phyloP scores from a whole-genome alignment of 2,113 vertebrate species.

The Rhinopomastus cyanomelas region DNA sequence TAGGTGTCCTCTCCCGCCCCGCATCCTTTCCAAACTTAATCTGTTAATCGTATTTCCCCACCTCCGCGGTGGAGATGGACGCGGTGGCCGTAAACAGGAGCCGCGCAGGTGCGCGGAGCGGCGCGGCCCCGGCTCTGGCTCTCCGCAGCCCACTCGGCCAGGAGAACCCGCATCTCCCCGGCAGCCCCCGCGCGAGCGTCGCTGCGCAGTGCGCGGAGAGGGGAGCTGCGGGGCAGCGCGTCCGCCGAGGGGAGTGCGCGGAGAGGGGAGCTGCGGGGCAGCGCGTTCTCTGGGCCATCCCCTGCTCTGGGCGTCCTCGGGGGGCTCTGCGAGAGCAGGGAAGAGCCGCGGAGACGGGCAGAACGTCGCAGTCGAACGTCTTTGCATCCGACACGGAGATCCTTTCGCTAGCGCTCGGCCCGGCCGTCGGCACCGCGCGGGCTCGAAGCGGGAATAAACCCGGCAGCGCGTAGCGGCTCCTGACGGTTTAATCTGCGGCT shows the following conservation, averaged over 20 bases:
- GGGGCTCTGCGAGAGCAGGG: too few species aligned
- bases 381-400: not conserved
- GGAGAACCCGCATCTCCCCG: too few species aligned
- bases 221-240: not conserved
- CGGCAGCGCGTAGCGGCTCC: not conserved
- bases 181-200: not conserved
- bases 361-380: slow-evolving; percentile 58
- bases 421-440: not conserved
- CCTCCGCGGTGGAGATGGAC: not conserved
- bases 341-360: not conserved
- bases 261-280: too few species aligned
- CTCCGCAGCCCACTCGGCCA: too few species aligned
- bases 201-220: not conserved
- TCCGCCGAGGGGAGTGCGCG: not conserved
- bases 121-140: not conserved
- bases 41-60: slow-evolving; percentile 32
- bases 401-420: slow-evolving; percentile 38
- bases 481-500: not conserved
- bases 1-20: not conserved
- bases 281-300: not conserved
- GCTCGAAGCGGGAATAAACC: not conserved
- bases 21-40: slow-evolving; percentile 30
- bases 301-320: too few species aligned
- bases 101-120: slow-evolving; percentile 36
- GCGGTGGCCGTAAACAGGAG: not conserved